Evolutionary conservation across 2,113 vertebrate genomes (phyloP).

Genomic region (Chaetodon auriga): DNA sequence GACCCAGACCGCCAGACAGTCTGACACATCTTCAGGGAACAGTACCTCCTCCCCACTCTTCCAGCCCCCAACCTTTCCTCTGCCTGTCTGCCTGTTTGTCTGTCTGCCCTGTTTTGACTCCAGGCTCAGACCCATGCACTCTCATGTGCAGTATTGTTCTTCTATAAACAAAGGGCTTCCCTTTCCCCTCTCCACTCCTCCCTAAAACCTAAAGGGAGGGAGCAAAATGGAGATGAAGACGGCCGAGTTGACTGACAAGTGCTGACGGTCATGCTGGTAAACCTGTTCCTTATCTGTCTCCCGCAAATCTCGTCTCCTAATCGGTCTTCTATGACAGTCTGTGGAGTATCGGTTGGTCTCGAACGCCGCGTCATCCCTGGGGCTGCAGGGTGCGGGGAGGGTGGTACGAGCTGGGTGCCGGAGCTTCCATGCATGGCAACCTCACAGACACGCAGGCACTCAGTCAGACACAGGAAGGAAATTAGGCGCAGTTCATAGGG

Average conservation of each 20-base stretch:
- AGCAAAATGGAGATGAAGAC: slow-evolving; percentile 13
- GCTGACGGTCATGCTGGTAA: slow-evolving; percentile 37
- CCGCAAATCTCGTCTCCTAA: slow-evolving; percentile 41
- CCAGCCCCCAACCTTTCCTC: slow-evolving; percentile 50
- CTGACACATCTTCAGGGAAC: slow-evolving; percentile 76
- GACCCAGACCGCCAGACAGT: slow-evolving; percentile 67
- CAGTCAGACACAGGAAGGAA: slow-evolving; percentile 48
- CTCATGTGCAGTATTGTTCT: slow-evolving; percentile 88
- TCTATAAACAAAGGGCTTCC: slow-evolving; percentile 89
- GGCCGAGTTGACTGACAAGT: slow-evolving; percentile 37
- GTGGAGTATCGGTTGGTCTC: slow-evolving; percentile 44
- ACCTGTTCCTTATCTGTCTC: slow-evolving; percentile 39
- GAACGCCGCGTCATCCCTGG: background rate
- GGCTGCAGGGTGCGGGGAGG: slow-evolving; percentile 1
- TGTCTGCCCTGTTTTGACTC: slow-evolving; percentile 84
- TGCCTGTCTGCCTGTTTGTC: slow-evolving; percentile 65
- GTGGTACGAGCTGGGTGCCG: slow-evolving; percentile 29
- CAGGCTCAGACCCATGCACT: slow-evolving; percentile 75
- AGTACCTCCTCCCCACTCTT: background rate
- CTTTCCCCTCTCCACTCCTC: slow-evolving; percentile 63
- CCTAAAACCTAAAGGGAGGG: slow-evolving; percentile 19
- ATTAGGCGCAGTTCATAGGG: slow-evolving; percentile 34
- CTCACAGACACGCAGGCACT: slow-evolving; percentile 27
- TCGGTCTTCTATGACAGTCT: slow-evolving; percentile 44
- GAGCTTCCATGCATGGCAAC: slow-evolving; percentile 26